A percentile compares a stretch with the other conserved stretches of the same genome.
These are phyloP conservation scores for Smittia aterrima DNA, from an alignment of 2,888 invertebrate species.

Conservation along the genomic window DNA sequence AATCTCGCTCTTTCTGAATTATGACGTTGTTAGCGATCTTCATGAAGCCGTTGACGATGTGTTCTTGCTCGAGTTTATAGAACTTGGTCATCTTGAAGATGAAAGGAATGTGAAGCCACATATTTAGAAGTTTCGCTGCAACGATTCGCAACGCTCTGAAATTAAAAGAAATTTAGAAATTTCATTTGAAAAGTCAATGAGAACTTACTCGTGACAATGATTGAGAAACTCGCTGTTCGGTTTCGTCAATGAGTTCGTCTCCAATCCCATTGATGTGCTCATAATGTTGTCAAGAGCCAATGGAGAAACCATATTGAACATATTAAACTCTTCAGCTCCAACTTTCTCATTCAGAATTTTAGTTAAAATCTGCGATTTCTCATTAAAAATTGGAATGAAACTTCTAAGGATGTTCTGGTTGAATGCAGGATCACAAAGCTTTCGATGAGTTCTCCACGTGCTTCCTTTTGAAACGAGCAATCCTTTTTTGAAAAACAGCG, in stretches of 20 bases:
- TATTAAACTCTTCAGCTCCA: not conserved
- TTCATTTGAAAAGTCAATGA: not conserved
- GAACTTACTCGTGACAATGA: not conserved
- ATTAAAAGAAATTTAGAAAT: not conserved
- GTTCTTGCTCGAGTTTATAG: not conserved
- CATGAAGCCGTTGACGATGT: not conserved
- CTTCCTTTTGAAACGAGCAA: not conserved
- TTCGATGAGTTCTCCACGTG: constrained; percentile 7
- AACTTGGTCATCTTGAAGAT: not conserved
- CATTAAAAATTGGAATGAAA: constrained; percentile 24
- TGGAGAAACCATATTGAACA: not conserved
- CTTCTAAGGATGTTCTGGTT: constrained; percentile 20
- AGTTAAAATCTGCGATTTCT: not conserved
- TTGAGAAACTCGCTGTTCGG: not conserved
- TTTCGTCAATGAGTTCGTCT: not conserved
- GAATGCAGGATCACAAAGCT: not conserved
- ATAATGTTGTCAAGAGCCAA: not conserved
- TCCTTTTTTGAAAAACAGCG: not conserved
- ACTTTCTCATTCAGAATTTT: not conserved
- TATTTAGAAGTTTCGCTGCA: not conserved
- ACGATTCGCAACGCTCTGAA: not conserved
- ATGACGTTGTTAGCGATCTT: no score
- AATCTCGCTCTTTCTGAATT: not conserved
- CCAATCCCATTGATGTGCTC: not conserved
- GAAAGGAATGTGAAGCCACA: no score